phyloP scores from a whole-genome alignment of 2,797 vertebrate species.

The Pseudocheirus occidentalis region DNA sequence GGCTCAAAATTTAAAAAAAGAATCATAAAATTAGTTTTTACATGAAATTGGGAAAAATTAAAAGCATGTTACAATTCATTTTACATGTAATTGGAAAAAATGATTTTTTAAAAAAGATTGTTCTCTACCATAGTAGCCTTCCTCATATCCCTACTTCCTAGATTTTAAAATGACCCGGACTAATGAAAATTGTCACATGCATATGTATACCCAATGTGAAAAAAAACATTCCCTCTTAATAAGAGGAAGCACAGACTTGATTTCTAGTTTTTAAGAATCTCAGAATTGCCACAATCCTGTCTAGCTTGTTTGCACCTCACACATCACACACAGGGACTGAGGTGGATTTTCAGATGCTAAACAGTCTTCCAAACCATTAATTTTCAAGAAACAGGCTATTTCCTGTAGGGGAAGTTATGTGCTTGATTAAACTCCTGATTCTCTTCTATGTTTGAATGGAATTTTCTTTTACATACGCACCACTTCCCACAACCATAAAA shows the following conservation, averaged over 20 bases:
- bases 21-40: not conserved
- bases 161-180: not conserved
- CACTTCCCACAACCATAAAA: conserved; percentile 4
- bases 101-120: not conserved
- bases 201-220: not conserved
- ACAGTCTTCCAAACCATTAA: conserved; percentile 52
- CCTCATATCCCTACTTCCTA: not conserved
- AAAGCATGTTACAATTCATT: not conserved
- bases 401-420: conserved; percentile 36
- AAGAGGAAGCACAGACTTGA: not conserved
- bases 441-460: conserved; percentile 53
- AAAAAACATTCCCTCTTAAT: not conserved
- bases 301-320: not conserved
- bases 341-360: not conserved
- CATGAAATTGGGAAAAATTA: not conserved
- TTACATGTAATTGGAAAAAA: not conserved
- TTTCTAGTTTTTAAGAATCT: not conserved
- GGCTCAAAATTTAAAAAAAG: not conserved
- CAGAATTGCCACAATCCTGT: not conserved
- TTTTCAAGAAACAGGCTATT: conserved; percentile 57
- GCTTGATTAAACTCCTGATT: conserved; percentile 54
- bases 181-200: not conserved
- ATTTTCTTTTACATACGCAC: not conserved
- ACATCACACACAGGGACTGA: accelerated
- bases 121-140: not conserved